A percentile compares a stretch with the other conserved stretches of the same genome.
Conservation (phyloP, 2,888 invertebrate genomes). For the Oligia fasciuncula region DNA sequence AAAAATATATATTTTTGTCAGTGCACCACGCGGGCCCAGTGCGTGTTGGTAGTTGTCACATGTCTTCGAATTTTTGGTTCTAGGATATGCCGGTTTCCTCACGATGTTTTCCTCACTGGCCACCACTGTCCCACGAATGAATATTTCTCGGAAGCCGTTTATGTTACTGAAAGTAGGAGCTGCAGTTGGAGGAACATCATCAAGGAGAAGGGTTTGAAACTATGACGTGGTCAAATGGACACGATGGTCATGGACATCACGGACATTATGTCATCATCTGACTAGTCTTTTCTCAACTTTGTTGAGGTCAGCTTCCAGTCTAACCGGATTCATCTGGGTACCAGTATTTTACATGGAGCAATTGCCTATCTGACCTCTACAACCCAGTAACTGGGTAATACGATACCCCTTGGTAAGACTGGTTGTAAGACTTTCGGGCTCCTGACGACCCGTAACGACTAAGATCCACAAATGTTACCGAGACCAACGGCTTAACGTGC, state of each 20-base stretch:
- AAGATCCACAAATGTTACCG: no score
- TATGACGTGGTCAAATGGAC: background rate
- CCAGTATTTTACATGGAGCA: background rate
- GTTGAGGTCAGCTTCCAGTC: background rate
- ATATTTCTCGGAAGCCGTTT: background rate
- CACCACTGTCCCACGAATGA: background rate
- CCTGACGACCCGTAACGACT: no score
- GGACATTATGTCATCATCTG: no score
- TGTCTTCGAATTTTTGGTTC: background rate
- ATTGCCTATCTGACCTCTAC: background rate
- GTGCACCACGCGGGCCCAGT: no score
- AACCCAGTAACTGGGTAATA: background rate
- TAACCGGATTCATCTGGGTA: background rate
- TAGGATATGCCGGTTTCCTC: background rate
- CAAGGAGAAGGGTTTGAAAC: background rate
- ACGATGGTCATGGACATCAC: no score
- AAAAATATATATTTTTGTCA: no score
- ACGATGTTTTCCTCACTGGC: no score
- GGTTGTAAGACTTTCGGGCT: no score
- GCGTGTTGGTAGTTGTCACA: no score
- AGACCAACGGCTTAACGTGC: no score
- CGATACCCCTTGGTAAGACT: background rate
- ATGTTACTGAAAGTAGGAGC: background rate
- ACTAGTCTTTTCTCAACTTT: no score
- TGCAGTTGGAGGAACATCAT: background rate